Percentiles rank a stretch among this genome's conserved stretches.
Evolutionary conservation across 2,888 invertebrate genomes (phyloP).

Genomic region (Eristalis intricaria): DNA sequence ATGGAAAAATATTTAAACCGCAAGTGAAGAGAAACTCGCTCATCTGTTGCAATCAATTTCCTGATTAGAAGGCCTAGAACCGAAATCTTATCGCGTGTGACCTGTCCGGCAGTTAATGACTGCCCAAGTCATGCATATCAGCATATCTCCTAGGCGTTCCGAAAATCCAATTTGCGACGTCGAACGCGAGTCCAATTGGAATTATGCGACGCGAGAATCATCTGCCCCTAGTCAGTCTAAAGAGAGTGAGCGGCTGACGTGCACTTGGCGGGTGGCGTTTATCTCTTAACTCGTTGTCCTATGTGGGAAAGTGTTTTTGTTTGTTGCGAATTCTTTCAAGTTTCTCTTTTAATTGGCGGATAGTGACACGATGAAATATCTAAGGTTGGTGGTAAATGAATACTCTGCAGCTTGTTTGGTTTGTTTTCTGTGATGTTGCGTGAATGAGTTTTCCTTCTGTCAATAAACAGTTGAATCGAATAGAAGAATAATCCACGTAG

Average conservation of each 20-base stretch:
- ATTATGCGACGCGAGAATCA: neutral
- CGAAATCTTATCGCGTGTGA: neutral
- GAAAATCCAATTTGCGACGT: neutral
- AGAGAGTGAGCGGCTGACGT: slow-evolving; percentile 15
- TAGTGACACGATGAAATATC: slow-evolving; percentile 37
- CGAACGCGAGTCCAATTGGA: neutral
- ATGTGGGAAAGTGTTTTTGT: slow-evolving; percentile 17
- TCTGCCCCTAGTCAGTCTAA: slow-evolving; percentile 4
- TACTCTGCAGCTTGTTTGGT: neutral
- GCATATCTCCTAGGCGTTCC: neutral
- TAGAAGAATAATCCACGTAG: neutral
- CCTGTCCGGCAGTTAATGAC: neutral
- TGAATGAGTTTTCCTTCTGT: neutral
- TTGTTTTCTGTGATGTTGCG: neutral
- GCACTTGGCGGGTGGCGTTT: slow-evolving; percentile 8
- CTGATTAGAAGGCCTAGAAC: neutral
- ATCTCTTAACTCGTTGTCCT: slow-evolving; percentile 30
- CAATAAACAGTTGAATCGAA: neutral
- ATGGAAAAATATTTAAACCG: neutral
- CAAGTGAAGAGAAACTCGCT: neutral
- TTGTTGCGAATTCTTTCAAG: slow-evolving; percentile 22
- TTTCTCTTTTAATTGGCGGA: slow-evolving; percentile 7
- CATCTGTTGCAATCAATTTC: neutral
- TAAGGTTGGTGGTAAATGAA: slow-evolving; percentile 22
- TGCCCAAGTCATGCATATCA: neutral